Evolutionary conservation across 1,140 invertebrate genomes (phyloP).

Genomic region (Penaeus japonicus): DNA sequence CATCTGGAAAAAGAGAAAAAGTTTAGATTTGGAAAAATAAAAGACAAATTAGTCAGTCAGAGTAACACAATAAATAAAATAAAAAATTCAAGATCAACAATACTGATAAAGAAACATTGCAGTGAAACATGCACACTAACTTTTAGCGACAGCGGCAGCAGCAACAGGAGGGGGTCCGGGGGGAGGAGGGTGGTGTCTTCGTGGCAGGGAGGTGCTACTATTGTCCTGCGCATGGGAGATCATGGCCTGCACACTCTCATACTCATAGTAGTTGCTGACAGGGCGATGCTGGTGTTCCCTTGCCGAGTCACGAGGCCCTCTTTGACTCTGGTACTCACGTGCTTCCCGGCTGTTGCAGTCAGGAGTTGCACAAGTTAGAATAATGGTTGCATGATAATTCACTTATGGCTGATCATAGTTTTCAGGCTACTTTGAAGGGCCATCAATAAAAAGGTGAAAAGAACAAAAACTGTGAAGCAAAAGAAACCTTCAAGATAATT

Average conservation of each 20-base stretch:
- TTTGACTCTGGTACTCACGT: constrained; percentile 80
- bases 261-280: constrained; percentile 83
- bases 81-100: neutral
- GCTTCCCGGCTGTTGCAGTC: constrained; percentile 70
- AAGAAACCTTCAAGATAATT: no score
- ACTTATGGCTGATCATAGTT: no score
- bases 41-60: neutral
- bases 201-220: constrained; percentile 55
- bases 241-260: constrained; percentile 76
- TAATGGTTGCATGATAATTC: no score
- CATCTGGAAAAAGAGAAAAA: neutral
- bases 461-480: no score
- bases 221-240: constrained; percentile 61
- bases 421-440: no score
- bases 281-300: constrained; percentile 71
- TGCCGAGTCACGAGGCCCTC: constrained; percentile 69
- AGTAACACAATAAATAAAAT: neutral
- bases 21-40: neutral
- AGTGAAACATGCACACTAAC: neutral
- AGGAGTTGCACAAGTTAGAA: no score
- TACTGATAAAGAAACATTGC: neutral
- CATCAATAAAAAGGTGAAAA: no score
- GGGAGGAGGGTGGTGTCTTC: constrained; percentile 61
- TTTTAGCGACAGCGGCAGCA: constrained; percentile 47
- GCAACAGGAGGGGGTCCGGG: constrained; percentile 59